Conservation (phyloP, 2,888 invertebrate genomes). For the Euplexia lucipara region DNA sequence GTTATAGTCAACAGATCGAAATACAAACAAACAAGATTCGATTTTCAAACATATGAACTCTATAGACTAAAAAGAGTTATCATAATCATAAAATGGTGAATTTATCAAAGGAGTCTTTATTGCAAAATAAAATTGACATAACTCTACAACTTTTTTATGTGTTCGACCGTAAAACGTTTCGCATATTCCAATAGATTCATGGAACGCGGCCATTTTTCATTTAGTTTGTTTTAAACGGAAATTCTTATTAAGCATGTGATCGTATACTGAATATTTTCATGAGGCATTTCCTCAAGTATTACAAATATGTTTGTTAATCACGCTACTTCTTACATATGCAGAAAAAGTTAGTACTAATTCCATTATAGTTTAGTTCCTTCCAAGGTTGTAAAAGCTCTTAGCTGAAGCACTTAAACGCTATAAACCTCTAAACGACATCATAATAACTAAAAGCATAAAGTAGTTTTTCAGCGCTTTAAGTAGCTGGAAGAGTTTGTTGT, state of each 20-base stretch:
- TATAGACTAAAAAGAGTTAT: constrained; percentile 19
- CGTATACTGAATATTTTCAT: constrained; percentile 42
- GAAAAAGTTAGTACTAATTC: constrained; percentile 8
- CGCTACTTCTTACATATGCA: constrained; percentile 16
- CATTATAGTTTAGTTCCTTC: not conserved
- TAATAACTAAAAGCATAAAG: not conserved
- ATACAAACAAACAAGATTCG: constrained; percentile 16
- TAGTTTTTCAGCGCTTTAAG: constrained; percentile 1
- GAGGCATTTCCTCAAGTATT: constrained; percentile 21
- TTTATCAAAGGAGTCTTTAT: constrained; percentile 45
- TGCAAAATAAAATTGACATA: constrained; percentile 46
- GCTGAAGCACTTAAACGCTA: constrained; percentile 11
- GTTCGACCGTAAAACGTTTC: constrained; percentile 40
- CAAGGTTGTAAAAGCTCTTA: constrained; percentile 23
- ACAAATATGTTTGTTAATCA: constrained; percentile 20
- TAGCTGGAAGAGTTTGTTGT: not conserved
- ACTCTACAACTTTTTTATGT: constrained; percentile 54
- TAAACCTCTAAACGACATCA: constrained; percentile 6
- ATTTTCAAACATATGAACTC: constrained; percentile 24
- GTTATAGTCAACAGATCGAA: not conserved
- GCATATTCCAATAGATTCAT: constrained; percentile 49
- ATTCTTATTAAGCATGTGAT: constrained; percentile 48
- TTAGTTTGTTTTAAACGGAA: constrained; percentile 56
- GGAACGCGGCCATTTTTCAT: constrained; percentile 47
- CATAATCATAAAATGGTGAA: constrained; percentile 16